Evolutionary conservation across 2,797 vertebrate genomes (phyloP).

Genomic region (Hemitrygon akajei): DNA sequence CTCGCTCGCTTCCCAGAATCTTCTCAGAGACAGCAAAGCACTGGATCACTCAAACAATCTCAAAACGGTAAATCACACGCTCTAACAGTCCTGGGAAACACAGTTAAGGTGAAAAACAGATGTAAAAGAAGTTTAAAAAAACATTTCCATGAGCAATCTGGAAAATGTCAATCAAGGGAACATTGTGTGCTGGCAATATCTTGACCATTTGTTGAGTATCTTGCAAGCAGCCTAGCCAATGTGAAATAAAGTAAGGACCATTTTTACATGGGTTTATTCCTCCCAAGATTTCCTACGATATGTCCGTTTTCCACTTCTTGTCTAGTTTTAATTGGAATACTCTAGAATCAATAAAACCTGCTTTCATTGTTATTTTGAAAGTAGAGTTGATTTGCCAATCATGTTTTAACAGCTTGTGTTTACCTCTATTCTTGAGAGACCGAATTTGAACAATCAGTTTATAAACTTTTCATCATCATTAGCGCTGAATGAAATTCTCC

Average conservation of each 20-base stretch:
- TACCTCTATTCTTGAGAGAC: background rate
- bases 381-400: background rate
- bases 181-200: too few relatives aligned
- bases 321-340: background rate
- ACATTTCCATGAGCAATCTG: too few relatives aligned
- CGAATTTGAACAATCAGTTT: background rate
- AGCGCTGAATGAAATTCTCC: background rate
- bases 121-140: too few relatives aligned
- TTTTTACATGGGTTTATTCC: background rate
- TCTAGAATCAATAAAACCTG: conserved; percentile 1
- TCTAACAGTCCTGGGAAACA: too few relatives aligned
- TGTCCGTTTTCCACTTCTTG: background rate
- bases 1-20: too few relatives aligned
- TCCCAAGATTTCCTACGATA: background rate
- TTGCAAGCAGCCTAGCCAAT: background rate
- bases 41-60: too few relatives aligned
- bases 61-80: too few relatives aligned
- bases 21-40: too few relatives aligned
- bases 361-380: background rate
- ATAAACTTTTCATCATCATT: background rate
- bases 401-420: background rate
- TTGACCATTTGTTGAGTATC: too few relatives aligned
- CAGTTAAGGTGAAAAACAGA: too few relatives aligned
- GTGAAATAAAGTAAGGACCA: background rate
- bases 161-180: too few relatives aligned